Evolutionary conservation across 2,888 invertebrate genomes (phyloP).

Genomic region (Norana najaformis): DNA sequence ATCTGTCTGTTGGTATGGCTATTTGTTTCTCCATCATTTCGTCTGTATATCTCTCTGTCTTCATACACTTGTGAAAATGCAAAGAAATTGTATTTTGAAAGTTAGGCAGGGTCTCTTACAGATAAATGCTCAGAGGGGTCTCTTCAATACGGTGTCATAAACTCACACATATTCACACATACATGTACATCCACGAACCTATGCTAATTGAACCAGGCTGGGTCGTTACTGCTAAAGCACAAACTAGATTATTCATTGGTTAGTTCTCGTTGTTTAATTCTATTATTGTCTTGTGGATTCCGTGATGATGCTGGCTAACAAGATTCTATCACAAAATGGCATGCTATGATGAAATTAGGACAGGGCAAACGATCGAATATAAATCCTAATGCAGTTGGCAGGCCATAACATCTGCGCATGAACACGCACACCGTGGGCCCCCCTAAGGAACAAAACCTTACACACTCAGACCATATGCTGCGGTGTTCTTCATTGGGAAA

Average conservation of each 20-base stretch:
- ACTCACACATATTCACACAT: no score
- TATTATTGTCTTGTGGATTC: not conserved
- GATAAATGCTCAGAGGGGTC: no score
- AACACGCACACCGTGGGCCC: not conserved
- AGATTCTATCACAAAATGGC: not conserved
- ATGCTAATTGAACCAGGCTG: not conserved
- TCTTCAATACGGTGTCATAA: no score
- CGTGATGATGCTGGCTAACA: not conserved
- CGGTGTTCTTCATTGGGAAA: not conserved
- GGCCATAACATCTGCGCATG: not conserved
- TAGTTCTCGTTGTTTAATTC: not conserved
- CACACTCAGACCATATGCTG: not conserved
- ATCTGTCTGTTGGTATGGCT: no score
- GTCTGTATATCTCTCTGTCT: no score
- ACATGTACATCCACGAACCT: not conserved
- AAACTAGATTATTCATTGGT: not conserved
- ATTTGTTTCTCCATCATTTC: no score
- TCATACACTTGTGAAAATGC: no score
- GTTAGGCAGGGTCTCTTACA: no score
- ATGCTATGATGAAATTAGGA: no score
- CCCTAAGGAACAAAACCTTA: not conserved
- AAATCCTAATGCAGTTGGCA: not conserved
- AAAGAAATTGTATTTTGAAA: no score
- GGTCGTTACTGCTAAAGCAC: not conserved
- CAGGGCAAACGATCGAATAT: not conserved